Percentiles rank a stretch among this genome's conserved stretches.
These are phyloP conservation scores for Tenodera sinensis DNA, from an alignment of 2,888 invertebrate genomes.

Conservation along the genomic window DNA sequence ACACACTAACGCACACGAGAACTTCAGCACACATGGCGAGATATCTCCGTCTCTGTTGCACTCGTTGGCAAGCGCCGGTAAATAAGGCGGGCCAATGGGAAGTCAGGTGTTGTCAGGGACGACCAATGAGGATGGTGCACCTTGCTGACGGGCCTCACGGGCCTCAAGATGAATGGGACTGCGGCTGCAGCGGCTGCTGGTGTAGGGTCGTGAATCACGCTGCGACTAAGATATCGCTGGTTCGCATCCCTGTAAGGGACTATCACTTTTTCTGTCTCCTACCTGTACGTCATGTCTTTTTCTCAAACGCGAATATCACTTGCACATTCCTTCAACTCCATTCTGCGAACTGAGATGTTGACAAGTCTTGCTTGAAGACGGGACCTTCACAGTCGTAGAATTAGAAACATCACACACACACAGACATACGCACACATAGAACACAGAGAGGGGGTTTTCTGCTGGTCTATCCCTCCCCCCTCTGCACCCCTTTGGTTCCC, in stretches of 20 bases:
- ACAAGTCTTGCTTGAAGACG: neutral
- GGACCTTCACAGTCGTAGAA: neutral
- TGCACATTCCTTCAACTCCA: neutral
- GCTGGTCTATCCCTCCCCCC: neutral
- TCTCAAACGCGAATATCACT: neutral
- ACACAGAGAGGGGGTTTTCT: neutral
- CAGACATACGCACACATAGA: neutral
- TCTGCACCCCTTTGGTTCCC: neutral
- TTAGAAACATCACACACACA: neutral
- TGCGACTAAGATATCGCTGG: neutral
- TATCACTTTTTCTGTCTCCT: neutral
- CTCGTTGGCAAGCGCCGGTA: slow-evolving; percentile 5
- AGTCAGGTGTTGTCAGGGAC: slow-evolving; percentile 19
- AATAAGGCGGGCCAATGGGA: slow-evolving; percentile 27
- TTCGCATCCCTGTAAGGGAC: neutral
- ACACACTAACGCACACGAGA: neutral
- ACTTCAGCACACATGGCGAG: neutral
- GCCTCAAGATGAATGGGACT: slow-evolving; percentile 9
- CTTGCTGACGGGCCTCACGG: neutral
- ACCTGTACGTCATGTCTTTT: neutral
- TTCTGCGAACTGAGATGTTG: neutral
- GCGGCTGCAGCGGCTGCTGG: neutral
- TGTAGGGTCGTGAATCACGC: neutral
- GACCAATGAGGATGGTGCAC: neutral
- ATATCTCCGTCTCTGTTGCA: neutral